A percentile compares a stretch with the other conserved stretches of the same genome.
Conservation (phyloP, 2,797 vertebrate species). For the Simalia tracyae region DNA sequence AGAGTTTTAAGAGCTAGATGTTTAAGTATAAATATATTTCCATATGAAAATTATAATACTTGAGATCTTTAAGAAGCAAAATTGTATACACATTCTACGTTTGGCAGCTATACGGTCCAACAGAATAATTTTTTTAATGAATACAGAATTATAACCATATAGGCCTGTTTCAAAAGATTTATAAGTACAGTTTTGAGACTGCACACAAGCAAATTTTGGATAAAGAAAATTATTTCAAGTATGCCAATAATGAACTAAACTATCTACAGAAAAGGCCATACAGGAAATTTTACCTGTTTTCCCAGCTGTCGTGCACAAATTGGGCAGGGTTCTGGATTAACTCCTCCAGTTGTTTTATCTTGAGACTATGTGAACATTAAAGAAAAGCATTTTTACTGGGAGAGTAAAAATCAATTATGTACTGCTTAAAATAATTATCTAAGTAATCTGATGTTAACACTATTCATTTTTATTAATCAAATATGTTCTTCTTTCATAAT, state of each 20-base stretch:
- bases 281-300: constrained; percentile 82
- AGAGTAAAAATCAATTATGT: constrained; percentile 6
- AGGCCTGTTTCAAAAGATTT: not conserved
- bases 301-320: constrained; percentile 94
- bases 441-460: not conserved
- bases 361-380: constrained; percentile 81
- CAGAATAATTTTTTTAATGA: not conserved
- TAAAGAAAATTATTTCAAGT: not conserved
- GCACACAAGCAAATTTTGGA: not conserved
- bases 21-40: not conserved
- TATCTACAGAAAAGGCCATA: not conserved
- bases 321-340: constrained; percentile 97
- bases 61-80: not conserved
- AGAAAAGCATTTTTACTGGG: constrained; percentile 3
- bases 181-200: not conserved
- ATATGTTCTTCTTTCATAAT: not conserved
- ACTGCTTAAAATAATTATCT: constrained; percentile 24
- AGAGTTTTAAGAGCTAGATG: not conserved
- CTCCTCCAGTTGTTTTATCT: constrained; percentile 90
- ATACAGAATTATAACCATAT: not conserved
- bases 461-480: not conserved
- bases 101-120: not conserved
- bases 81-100: not conserved
- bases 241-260: not conserved
- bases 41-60: not conserved